phyloP scores from a whole-genome alignment of 2,113 vertebrate species.

The Zingel zingel region DNA sequence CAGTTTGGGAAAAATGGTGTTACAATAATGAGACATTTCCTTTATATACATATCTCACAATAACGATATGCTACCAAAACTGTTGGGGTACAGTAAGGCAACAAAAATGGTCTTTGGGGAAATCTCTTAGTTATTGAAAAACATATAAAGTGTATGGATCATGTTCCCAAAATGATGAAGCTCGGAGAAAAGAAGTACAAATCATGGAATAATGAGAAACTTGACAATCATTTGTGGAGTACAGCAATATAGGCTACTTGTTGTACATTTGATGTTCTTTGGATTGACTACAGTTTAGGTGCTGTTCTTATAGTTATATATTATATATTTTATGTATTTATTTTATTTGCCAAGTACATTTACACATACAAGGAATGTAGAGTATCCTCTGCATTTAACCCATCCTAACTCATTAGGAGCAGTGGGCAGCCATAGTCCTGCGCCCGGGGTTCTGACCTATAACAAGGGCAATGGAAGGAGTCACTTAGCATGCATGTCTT shows the following conservation, averaged over 20 bases:
- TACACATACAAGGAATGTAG: too few species aligned
- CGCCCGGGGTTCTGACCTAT: too few species aligned
- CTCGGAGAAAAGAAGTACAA: neutral
- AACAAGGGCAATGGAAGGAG: too few species aligned
- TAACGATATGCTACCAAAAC: neutral
- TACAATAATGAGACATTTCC: too few species aligned
- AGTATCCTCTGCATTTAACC: too few species aligned
- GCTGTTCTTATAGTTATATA: neutral
- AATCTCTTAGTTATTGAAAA: neutral
- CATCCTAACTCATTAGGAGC: too few species aligned
- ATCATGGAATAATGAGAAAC: neutral
- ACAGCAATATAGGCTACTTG: neutral
- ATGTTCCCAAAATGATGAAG: neutral
- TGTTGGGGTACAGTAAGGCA: neutral
- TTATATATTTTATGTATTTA: too few species aligned
- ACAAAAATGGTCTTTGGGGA: neutral
- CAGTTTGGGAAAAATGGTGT: neutral
- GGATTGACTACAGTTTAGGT: neutral
- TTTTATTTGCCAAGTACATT: too few species aligned
- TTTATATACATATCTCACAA: too few species aligned
- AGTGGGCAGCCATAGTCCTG: too few species aligned
- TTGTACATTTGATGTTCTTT: neutral
- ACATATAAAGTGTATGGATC: neutral
- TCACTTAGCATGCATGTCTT: too few species aligned
- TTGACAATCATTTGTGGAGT: neutral